A percentile compares a stretch with the other conserved stretches of the same genome.
Conservation (phyloP, 2,113 vertebrate species). For the Trogon surrucura region DNA sequence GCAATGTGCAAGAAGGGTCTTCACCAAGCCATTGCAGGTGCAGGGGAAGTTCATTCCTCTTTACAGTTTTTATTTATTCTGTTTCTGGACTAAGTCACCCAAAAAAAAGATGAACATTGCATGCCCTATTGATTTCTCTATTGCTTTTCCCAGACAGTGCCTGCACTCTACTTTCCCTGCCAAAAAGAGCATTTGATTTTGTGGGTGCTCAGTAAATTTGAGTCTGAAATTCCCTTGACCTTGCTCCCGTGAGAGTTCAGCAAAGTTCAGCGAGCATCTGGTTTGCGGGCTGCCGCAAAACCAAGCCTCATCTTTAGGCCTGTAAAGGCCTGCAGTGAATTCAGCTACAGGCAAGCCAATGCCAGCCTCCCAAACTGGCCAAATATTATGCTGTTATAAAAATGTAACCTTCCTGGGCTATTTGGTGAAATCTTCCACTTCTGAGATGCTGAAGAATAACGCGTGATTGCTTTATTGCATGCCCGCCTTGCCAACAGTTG, state of each 20-base stretch:
- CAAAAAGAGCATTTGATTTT: not conserved
- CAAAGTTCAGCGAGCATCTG: not conserved
- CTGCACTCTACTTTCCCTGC: not conserved
- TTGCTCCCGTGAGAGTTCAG: not conserved
- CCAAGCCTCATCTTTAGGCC: not conserved
- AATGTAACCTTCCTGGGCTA: not conserved
- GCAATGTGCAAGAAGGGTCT: not conserved
- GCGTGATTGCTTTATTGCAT: not conserved
- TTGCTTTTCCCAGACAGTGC: not conserved
- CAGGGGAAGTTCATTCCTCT: not conserved
- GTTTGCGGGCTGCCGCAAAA: constrained; percentile 8
- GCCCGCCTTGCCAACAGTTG: not conserved
- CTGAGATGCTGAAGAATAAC: not conserved
- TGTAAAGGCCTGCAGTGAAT: not conserved
- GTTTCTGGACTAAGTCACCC: not conserved
- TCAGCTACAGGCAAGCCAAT: not conserved
- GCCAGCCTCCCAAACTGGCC: not conserved
- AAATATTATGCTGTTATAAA: not conserved
- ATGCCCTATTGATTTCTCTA: not conserved
- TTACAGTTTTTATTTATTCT: not conserved
- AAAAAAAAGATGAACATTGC: not conserved
- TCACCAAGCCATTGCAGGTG: not conserved
- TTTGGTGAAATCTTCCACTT: not conserved
- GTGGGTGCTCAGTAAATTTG: constrained; percentile 4
- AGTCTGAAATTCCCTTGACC: constrained; percentile 17